A percentile compares a stretch with the other conserved stretches of the same genome.
These are phyloP conservation scores for Teinopalpus imperialis DNA, from an alignment of 2,888 invertebrate species.

Conservation along the genomic window DNA sequence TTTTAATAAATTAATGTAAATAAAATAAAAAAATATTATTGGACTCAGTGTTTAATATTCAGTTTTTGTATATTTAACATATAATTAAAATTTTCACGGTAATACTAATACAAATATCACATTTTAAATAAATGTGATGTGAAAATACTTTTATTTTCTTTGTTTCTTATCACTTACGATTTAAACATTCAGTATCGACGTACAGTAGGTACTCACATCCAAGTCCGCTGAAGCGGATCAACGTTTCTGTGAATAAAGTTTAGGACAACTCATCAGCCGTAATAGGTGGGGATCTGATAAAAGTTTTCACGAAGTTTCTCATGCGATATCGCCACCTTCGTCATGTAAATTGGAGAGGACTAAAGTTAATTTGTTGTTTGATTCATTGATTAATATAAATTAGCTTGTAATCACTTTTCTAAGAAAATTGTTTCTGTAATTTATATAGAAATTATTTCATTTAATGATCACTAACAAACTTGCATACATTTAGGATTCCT, in stretches of 20 bases:
- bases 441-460: too few species aligned
- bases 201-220: conserved; percentile 39
- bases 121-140: too few species aligned
- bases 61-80: too few species aligned
- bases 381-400: conserved; percentile 72
- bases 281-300: conserved; percentile 74
- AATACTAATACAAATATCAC: too few species aligned
- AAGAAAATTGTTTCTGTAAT: conserved; percentile 51
- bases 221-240: conserved; percentile 55
- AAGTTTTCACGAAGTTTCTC: conserved; percentile 76
- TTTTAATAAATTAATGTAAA: too few species aligned
- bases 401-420: conserved; percentile 58
- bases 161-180: too few species aligned
- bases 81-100: too few species aligned
- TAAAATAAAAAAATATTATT: too few species aligned
- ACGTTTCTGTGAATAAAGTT: conserved; percentile 74
- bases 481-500: too few species aligned
- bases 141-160: too few species aligned
- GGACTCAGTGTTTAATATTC: too few species aligned
- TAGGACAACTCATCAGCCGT: conserved; percentile 76
- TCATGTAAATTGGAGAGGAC: conserved; percentile 77
- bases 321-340: conserved; percentile 78
- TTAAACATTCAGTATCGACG: conserved; percentile 12
- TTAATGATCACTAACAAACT: too few species aligned
- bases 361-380: conserved; percentile 65